Evolutionary conservation across 2,113 vertebrate species (phyloP).

Genomic region (Orthonyx spaldingii): DNA sequence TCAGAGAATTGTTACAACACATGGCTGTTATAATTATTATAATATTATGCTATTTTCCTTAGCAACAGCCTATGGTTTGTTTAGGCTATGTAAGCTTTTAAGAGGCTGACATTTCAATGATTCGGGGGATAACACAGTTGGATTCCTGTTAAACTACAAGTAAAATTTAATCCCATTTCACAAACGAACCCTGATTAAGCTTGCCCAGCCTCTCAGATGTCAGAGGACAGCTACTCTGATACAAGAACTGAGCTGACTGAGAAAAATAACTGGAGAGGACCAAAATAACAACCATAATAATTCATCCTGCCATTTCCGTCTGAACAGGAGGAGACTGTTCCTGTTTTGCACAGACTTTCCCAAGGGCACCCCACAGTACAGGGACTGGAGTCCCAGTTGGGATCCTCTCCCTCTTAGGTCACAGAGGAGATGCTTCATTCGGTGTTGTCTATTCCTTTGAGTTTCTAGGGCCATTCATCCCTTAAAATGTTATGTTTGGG

Average conservation of each 20-base stretch:
- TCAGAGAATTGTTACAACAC: constrained; percentile 19
- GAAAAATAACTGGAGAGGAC: background rate
- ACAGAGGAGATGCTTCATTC: background rate
- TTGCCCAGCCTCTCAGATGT: background rate
- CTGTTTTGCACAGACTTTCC: background rate
- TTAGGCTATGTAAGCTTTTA: constrained; percentile 52
- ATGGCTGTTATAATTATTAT: background rate
- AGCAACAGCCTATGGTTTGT: constrained; percentile 62
- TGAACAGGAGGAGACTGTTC: background rate
- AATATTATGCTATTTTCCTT: constrained; percentile 50
- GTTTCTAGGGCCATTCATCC: background rate
- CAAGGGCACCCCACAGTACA: background rate
- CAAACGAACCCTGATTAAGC: constrained; percentile 49
- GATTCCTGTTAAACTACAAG: constrained; percentile 32
- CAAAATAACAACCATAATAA: background rate
- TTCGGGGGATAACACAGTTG: constrained; percentile 23
- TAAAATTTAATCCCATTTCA: constrained; percentile 53
- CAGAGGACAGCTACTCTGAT: background rate
- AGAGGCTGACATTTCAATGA: constrained; percentile 26
- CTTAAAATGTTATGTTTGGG: background rate
- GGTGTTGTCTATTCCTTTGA: background rate
- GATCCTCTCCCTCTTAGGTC: background rate
- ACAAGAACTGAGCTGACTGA: background rate
- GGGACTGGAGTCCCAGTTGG: background rate
- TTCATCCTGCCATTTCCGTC: background rate